These are phyloP conservation scores for Petrolisthes cinctipes DNA, from an alignment of 2,888 invertebrate genomes.

Conservation along the genomic window DNA sequence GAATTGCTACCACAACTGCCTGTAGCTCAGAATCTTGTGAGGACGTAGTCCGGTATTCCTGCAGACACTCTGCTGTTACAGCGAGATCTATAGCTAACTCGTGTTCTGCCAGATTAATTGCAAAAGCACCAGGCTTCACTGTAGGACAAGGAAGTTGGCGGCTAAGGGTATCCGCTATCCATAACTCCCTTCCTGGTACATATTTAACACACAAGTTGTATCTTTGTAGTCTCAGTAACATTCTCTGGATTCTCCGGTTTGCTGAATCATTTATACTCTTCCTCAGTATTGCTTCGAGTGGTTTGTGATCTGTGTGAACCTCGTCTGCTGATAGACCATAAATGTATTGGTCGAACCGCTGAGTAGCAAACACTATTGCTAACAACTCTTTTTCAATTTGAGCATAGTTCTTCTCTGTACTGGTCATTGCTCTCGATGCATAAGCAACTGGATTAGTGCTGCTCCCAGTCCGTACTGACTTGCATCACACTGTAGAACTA, in stretches of 20 bases:
- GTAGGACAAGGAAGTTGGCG: too few relatives aligned
- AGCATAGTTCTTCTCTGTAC: neutral
- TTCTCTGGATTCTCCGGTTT: neutral
- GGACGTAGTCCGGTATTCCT: too few relatives aligned
- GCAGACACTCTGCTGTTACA: too few relatives aligned
- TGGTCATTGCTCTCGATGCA: neutral
- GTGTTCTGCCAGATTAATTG: too few relatives aligned
- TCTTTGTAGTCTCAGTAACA: neutral
- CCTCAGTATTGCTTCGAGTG: neutral
- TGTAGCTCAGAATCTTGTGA: too few relatives aligned
- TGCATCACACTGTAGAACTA: conserved; percentile 1
- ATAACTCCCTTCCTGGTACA: too few relatives aligned
- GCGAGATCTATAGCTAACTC: too few relatives aligned
- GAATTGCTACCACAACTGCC: too few relatives aligned
- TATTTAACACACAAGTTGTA: too few relatives aligned
- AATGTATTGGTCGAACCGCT: conserved; percentile 7
- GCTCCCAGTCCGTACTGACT: neutral
- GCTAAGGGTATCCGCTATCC: too few relatives aligned
- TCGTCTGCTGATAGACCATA: neutral
- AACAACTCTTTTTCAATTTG: conserved; percentile 3
- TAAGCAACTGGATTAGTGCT: neutral
- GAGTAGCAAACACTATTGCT: conserved; percentile 4
- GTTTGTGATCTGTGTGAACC: neutral
- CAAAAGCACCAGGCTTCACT: too few relatives aligned
- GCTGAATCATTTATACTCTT: neutral